Conservation (phyloP, 2,888 invertebrate species). For the Gymnosoma rotundatum region DNA sequence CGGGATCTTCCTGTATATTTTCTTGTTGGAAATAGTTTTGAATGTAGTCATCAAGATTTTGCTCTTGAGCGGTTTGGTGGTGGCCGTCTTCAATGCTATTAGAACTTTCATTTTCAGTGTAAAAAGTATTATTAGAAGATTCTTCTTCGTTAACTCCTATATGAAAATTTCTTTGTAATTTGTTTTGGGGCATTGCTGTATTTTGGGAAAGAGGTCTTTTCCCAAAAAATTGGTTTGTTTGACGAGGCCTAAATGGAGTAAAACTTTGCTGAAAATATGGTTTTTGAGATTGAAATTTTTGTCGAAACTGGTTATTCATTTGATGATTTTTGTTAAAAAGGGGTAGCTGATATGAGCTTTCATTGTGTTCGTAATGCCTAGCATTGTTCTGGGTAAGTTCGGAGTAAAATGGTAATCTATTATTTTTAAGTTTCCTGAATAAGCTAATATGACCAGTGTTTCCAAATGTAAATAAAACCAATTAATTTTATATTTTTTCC, state of each 20-base stretch:
- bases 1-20: not conserved
- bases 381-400: no score
- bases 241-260: slow-evolving; percentile 23
- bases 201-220: slow-evolving; percentile 12
- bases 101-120: not conserved
- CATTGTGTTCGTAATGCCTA: no score
- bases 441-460: no score
- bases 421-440: no score
- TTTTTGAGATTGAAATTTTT: no score
- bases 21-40: slow-evolving; percentile 3
- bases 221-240: slow-evolving; percentile 24
- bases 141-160: not conserved
- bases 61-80: not conserved
- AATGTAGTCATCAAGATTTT: slow-evolving; percentile 15
- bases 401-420: no score
- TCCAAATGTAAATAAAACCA: no score
- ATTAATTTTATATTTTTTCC: no score
- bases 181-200: slow-evolving; percentile 4
- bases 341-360: no score
- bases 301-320: no score
- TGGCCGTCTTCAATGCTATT: not conserved
- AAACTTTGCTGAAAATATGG: no score
- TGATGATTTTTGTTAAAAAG: no score
- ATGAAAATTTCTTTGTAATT: slow-evolving; percentile 37
- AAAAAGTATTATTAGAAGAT: slow-evolving; percentile 6